Conservation (phyloP, 2,888 invertebrate genomes). For the Bellardia bayeri region DNA sequence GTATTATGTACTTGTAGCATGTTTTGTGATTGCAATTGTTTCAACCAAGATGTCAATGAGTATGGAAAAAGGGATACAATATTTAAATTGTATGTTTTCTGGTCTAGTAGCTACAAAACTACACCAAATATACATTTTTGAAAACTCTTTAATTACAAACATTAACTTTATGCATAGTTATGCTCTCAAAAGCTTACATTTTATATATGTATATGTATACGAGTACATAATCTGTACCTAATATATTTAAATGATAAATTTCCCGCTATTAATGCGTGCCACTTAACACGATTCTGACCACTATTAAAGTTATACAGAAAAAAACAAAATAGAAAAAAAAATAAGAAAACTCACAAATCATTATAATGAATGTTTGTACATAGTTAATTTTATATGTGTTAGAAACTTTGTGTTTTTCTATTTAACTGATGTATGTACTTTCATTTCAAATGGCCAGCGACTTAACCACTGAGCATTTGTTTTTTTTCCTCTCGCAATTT, state of each 20-base stretch:
- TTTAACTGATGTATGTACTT: constrained; percentile 22
- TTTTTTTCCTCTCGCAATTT: constrained; percentile 31
- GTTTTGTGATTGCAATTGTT: background rate
- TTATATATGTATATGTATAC: background rate
- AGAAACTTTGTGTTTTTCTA: constrained; percentile 9
- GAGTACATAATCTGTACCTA: too few species aligned
- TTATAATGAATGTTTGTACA: constrained; percentile 32
- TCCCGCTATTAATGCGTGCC: background rate
- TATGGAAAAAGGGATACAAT: background rate
- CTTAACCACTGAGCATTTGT: constrained; percentile 53
- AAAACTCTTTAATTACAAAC: too few species aligned
- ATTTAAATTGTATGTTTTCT: too few species aligned
- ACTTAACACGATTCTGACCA: constrained; percentile 3
- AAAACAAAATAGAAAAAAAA: constrained; percentile 13
- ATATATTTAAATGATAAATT: background rate
- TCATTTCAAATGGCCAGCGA: constrained; percentile 48
- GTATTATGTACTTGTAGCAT: background rate
- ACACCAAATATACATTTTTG: too few species aligned
- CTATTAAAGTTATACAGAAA: background rate
- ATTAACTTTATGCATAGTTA: background rate
- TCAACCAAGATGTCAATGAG: background rate
- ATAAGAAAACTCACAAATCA: constrained; percentile 59
- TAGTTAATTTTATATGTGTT: constrained; percentile 32
- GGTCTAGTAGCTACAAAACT: too few species aligned
- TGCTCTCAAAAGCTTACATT: background rate